phyloP scores from a whole-genome alignment of 2,113 vertebrate species.

The Salminus brasiliensis region DNA sequence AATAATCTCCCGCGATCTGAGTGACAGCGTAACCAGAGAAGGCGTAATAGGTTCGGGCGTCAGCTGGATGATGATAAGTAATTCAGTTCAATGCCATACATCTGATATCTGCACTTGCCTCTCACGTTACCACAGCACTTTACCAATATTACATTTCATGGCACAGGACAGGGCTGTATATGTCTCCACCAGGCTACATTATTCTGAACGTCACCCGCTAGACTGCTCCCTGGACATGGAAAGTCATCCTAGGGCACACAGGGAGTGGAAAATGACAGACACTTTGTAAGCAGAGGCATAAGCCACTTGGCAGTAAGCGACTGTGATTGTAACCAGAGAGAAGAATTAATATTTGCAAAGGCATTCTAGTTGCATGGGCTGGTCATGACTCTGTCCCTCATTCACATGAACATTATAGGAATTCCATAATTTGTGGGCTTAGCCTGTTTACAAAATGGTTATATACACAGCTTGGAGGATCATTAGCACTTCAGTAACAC shows the following conservation, averaged over 20 bases:
- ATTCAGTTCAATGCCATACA: conserved; percentile 64
- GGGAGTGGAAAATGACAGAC: conserved; percentile 69
- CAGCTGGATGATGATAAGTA: conserved; percentile 66
- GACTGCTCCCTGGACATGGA: conserved; percentile 54
- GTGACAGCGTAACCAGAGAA: conserved; percentile 67
- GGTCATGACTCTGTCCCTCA: background rate
- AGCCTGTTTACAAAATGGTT: too few relatives aligned
- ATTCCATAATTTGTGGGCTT: conserved; percentile 1
- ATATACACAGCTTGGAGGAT: too few relatives aligned
- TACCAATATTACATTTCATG: conserved; percentile 72
- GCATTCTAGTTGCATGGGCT: conserved; percentile 44
- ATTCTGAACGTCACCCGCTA: conserved; percentile 60
- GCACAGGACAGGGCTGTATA: conserved; percentile 46
- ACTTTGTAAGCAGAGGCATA: conserved; percentile 58
- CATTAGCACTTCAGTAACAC: too few relatives aligned
- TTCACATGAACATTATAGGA: background rate
- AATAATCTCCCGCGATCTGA: conserved; percentile 67
- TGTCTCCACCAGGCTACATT: conserved; percentile 61
- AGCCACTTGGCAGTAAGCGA: conserved; percentile 56
- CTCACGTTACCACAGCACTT: conserved; percentile 72
- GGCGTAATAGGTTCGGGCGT: conserved; percentile 68
- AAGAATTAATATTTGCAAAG: conserved; percentile 65
- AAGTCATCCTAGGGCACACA: conserved; percentile 62
- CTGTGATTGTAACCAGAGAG: conserved; percentile 70
- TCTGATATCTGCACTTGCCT: conserved; percentile 72